Conservation (phyloP, 2,113 vertebrate species). For the Pollachius pollachius region DNA sequence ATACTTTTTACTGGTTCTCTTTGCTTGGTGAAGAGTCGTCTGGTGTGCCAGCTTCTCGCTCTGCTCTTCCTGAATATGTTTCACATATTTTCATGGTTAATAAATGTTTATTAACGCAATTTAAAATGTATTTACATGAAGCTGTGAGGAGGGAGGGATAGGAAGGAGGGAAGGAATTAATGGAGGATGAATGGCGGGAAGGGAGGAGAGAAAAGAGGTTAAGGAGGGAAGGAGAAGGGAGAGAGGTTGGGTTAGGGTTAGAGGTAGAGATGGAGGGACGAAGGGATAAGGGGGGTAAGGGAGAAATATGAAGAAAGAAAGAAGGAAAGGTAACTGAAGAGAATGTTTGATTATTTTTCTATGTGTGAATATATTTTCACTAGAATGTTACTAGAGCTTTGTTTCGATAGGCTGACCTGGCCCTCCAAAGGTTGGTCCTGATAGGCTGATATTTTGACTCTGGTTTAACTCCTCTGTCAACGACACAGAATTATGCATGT, state of each 20-base stretch:
- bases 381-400: too few species aligned
- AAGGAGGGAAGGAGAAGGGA: neutral
- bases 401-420: too few species aligned
- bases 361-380: too few species aligned
- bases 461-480: constrained; percentile 47
- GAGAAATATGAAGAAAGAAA: neutral
- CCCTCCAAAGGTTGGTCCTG: neutral
- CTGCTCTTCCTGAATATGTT: constrained; percentile 64
- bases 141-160: neutral
- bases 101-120: neutral
- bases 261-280: neutral
- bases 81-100: constrained; percentile 23
- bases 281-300: constrained; percentile 1
- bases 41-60: constrained; percentile 57
- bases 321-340: neutral
- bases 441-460: constrained; percentile 22
- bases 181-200: neutral
- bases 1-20: constrained; percentile 51
- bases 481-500: constrained; percentile 65
- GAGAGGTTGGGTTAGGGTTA: neutral
- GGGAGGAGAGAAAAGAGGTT: neutral
- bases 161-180: neutral
- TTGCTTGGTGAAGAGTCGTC: constrained; percentile 68
- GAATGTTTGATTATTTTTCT: too few species aligned
- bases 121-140: neutral